phyloP scores from a whole-genome alignment of 2,888 invertebrate species.

The Drosophila prostipennis region DNA sequence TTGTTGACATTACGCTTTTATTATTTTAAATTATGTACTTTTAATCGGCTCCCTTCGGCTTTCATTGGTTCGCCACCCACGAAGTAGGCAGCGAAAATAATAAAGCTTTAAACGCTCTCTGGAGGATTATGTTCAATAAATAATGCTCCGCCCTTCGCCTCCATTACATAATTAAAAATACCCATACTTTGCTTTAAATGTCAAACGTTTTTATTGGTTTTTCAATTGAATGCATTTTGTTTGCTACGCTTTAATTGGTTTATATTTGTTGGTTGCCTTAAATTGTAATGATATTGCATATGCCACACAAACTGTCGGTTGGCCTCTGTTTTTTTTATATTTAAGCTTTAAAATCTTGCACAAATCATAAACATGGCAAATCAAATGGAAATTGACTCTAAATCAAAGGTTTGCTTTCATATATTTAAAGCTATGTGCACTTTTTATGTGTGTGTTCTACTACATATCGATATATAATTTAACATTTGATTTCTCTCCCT shows the following conservation, averaged over 20 bases:
- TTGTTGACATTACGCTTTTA: slow-evolving; percentile 59
- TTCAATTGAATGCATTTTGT: slow-evolving; percentile 50
- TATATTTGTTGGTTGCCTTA: slow-evolving; percentile 50
- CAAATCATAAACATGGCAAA: slow-evolving; percentile 67
- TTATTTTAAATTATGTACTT: slow-evolving; percentile 27
- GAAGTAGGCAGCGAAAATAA: slow-evolving; percentile 21
- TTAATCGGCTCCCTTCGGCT: slow-evolving; percentile 12
- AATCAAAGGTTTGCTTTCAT: slow-evolving; percentile 20
- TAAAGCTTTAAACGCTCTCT: neutral
- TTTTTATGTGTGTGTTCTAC: slow-evolving; percentile 37
- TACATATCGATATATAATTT: slow-evolving; percentile 34
- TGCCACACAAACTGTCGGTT: slow-evolving; percentile 66
- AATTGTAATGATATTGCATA: slow-evolving; percentile 71
- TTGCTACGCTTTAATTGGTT: slow-evolving; percentile 34
- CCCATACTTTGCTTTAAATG: slow-evolving; percentile 1
- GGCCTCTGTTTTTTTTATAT: slow-evolving; percentile 35
- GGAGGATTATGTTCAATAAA: neutral
- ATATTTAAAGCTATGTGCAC: slow-evolving; percentile 32
- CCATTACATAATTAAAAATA: too few relatives aligned
- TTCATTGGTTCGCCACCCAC: slow-evolving; percentile 11
- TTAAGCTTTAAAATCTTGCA: slow-evolving; percentile 52
- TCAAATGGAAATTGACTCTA: slow-evolving; percentile 31
- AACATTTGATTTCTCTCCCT: slow-evolving; percentile 38
- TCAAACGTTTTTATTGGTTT: slow-evolving; percentile 46
- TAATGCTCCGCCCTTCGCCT: neutral